Evolutionary conservation across 2,888 invertebrate genomes (phyloP), one percentile per base, ranked within the genome.

Genomic region (Drosophila pseudotakahashii): DNA sequence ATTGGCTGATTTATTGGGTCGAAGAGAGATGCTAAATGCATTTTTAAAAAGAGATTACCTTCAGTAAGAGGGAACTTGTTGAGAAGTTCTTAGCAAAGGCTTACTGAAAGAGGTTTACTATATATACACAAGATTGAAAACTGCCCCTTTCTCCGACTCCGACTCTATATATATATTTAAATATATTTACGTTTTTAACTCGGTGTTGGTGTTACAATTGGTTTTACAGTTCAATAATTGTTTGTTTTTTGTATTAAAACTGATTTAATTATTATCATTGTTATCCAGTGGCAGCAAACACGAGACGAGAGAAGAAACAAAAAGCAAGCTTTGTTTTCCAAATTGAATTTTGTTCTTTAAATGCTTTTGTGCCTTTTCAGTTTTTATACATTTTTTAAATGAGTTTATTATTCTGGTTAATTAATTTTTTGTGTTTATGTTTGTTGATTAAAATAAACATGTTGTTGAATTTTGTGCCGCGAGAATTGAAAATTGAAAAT

Each of bases 371-470:
- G 71, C 50, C 51, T 64, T 42, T 63, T 42, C 30, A 41, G 50
- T 71, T 73, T 47, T 39, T 45, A 14, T 10, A 48, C 53, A n/a
- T 72, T 60, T 44, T 71, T 42, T 47, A 19, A 71, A 64, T 37
- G 55, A 64, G 47, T 73, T 71, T 45, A 64, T 55, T 64, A 54
- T 71, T 71, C 51, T 66, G 66, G 68, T 71, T 68, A 71, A 68
- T 68, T 61, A 71, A 72, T 51, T 68, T 67, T 42, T 68, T 72
- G 48, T 54, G 45, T 73, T 73, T 50, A 61, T 71, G 62, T 72
- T 72, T 70, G 63, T 70, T 72, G 45, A 61, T 71, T 71, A 72
- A 72, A 70, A 72, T 72, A 42, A 62, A 62, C 52, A 61, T 68
- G 69, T 55, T 68, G 68, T 69, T 69, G 39, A 52, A 53, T 61